Percentiles rank a stretch among this genome's conserved stretches.
phyloP scores from a whole-genome alignment of 2,888 invertebrate species.

The Machimus rusticus region DNA sequence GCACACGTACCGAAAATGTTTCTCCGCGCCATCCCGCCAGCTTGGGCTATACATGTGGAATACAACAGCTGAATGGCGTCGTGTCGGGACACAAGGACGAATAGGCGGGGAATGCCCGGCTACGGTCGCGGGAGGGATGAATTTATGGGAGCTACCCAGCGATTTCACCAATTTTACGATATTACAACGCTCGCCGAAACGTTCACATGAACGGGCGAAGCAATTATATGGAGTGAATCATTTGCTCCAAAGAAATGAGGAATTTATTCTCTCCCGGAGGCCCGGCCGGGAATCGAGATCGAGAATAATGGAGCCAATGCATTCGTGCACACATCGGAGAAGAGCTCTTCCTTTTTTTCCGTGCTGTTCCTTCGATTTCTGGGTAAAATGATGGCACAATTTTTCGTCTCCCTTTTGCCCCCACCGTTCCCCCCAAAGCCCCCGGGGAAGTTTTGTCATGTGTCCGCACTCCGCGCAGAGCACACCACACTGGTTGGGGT shows the following conservation, averaged over 20 bases:
- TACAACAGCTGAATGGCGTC: slow-evolving; percentile 31
- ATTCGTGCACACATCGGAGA: background rate
- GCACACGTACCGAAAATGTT: slow-evolving; percentile 14
- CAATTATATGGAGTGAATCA: slow-evolving; percentile 41
- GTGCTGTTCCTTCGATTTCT: background rate
- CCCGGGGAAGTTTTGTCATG: background rate
- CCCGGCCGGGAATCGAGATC: slow-evolving; percentile 1
- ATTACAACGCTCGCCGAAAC: slow-evolving; percentile 39
- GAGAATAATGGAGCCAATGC: slow-evolving; percentile 6
- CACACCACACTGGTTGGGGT: background rate
- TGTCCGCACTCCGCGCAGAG: background rate
- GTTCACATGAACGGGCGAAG: slow-evolving; percentile 40
- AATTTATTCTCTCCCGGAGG: slow-evolving; percentile 43
- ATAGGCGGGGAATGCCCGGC: slow-evolving; percentile 2
- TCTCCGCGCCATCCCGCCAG: background rate
- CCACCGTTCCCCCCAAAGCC: background rate
- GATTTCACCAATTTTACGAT: slow-evolving; percentile 40
- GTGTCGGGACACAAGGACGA: slow-evolving; percentile 21
- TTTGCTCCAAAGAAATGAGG: slow-evolving; percentile 41
- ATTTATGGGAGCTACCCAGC: slow-evolving; percentile 32
- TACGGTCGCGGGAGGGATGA: slow-evolving; percentile 33
- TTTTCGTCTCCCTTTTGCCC: background rate
- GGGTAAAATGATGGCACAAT: slow-evolving; percentile 28
- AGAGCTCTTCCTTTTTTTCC: background rate
- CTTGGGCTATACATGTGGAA: slow-evolving; percentile 1